Percentiles rank a stretch among this genome's conserved stretches.
These are phyloP conservation scores for Chelon labrosus DNA, from an alignment of 2,797 vertebrate species.

Conservation along the genomic window DNA sequence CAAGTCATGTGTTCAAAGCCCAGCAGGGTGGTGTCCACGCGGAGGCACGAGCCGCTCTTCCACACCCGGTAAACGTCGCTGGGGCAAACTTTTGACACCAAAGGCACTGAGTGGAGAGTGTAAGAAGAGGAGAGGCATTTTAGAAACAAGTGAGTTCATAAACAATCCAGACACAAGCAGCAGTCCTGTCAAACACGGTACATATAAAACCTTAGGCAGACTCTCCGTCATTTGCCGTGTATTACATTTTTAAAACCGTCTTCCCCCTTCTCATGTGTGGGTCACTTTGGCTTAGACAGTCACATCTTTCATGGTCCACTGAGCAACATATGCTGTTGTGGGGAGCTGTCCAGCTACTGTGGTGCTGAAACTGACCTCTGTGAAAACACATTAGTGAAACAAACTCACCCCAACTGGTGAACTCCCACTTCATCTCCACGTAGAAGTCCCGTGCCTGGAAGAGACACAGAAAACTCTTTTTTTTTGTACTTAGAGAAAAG, in stretches of 20 bases:
- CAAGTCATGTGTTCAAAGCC: conserved; percentile 98
- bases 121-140: conserved; percentile 10
- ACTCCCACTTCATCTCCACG: conserved; percentile 99
- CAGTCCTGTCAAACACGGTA: not conserved
- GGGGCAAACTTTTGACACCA: conserved; percentile 96
- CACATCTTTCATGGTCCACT: not conserved
- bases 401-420: conserved; percentile 92
- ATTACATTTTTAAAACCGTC: not conserved
- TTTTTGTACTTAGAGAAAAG: not conserved
- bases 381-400: conserved; percentile 16
- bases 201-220: not conserved
- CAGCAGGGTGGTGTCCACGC: conserved; percentile 95
- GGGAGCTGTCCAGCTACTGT: conserved; percentile 72
- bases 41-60: conserved; percentile 95
- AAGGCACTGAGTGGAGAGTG: conserved; percentile 84
- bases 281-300: not conserved
- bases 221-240: not conserved
- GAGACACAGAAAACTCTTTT: not conserved
- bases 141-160: not conserved
- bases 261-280: not conserved
- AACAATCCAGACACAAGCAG: not conserved
- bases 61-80: conserved; percentile 96
- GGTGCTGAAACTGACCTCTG: conserved; percentile 78
- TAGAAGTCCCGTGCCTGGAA: conserved; percentile 94
- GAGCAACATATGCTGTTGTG: conserved; percentile 23